phyloP scores from a whole-genome alignment of 2,113 vertebrate species.

The Ammodytes marinus region DNA sequence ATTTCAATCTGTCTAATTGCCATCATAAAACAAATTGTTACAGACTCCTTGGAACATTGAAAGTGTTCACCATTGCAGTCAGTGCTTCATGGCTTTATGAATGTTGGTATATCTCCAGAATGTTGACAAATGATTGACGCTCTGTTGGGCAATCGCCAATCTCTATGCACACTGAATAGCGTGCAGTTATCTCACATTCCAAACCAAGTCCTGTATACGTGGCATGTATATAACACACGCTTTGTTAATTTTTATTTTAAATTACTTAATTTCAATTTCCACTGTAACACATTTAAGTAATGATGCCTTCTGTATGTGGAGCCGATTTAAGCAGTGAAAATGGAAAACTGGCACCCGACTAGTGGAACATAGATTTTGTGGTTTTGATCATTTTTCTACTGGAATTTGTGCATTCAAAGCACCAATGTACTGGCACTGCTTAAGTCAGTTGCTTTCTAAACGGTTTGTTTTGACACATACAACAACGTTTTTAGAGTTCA shows the following conservation, averaged over 20 bases:
- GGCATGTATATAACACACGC: not conserved
- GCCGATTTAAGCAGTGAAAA: slow-evolving; percentile 5
- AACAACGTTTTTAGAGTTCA: slow-evolving; percentile 2
- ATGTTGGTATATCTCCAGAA: slow-evolving; percentile 54
- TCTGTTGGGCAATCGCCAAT: not conserved
- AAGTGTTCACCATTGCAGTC: not conserved
- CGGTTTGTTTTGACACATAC: not conserved
- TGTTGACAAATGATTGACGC: slow-evolving; percentile 38
- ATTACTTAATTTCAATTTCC: slow-evolving; percentile 7
- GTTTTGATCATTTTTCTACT: not conserved
- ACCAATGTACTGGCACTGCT: slow-evolving; percentile 8
- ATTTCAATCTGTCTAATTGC: slow-evolving; percentile 9
- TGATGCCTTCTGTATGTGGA: not conserved
- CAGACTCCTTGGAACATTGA: slow-evolving; percentile 10
- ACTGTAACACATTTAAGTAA: slow-evolving; percentile 6
- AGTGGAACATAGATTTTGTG: slow-evolving; percentile 15
- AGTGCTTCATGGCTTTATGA: slow-evolving; percentile 32
- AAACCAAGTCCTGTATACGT: not conserved
- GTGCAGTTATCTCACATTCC: slow-evolving; percentile 49
- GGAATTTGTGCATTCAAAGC: not conserved
- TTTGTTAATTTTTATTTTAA: slow-evolving; percentile 5
- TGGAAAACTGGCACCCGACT: slow-evolving; percentile 3
- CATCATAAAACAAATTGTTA: slow-evolving; percentile 27
- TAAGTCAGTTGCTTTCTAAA: not conserved
- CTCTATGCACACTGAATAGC: slow-evolving; percentile 4